A percentile compares a stretch with the other conserved stretches of the same genome.
Conservation (phyloP, 2,797 vertebrate genomes). For the Threskiornis aethiopicus region DNA sequence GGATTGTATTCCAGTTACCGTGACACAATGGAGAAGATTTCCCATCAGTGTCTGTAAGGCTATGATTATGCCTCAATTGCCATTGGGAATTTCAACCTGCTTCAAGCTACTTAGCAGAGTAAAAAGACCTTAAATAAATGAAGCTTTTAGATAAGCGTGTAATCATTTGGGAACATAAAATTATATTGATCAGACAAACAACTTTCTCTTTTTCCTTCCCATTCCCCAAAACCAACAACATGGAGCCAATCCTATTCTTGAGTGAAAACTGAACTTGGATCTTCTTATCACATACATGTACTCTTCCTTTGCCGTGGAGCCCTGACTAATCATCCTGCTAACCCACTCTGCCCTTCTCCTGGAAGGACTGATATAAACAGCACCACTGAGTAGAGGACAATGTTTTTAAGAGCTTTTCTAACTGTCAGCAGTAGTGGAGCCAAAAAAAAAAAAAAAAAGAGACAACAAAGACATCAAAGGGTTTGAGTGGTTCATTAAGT, state of each 20-base stretch:
- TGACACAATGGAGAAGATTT: neutral
- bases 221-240: neutral
- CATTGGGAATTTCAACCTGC: neutral
- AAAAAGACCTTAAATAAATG: constrained; percentile 26
- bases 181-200: neutral
- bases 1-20: neutral
- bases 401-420: constrained; percentile 14
- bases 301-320: neutral
- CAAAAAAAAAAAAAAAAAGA: neutral
- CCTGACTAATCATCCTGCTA: neutral
- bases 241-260: neutral
- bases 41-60: neutral
- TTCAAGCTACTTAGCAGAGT: constrained; percentile 8
- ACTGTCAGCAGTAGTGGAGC: neutral
- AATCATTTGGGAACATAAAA: constrained; percentile 25
- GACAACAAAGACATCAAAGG: neutral
- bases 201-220: neutral
- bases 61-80: neutral
- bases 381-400: neutral
- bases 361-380: neutral
- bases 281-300: neutral
- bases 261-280: constrained; percentile 11
- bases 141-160: constrained; percentile 27
- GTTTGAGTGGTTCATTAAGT: neutral
- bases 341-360: neutral